Conservation (phyloP, 2,113 vertebrate species). For the Columba livia region DNA sequence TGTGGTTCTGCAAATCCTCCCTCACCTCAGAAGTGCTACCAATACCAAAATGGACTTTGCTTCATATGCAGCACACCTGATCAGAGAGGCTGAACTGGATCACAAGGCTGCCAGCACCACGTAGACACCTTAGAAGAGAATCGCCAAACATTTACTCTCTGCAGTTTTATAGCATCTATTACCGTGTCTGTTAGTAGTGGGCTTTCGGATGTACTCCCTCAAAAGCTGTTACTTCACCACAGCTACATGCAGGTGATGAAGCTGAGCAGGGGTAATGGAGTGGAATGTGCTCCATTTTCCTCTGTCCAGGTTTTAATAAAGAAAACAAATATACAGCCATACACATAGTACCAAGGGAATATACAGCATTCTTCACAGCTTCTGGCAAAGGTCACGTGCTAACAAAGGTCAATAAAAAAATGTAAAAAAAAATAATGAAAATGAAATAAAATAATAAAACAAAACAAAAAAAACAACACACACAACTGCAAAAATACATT, state of each 20-base stretch:
- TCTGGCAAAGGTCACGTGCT: not conserved
- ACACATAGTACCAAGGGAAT: not conserved
- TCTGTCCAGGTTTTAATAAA: conserved; percentile 37
- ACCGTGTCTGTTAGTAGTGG: not conserved
- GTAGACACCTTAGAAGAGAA: not conserved
- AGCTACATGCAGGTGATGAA: not conserved
- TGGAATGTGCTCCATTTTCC: not conserved
- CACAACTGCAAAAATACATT: not conserved
- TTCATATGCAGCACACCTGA: fast-evolving
- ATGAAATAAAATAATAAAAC: no score
- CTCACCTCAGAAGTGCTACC: not conserved
- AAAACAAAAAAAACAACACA: not conserved
- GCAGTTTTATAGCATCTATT: not conserved
- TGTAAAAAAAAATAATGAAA: not conserved
- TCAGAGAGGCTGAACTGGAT: not conserved
- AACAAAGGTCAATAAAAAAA: not conserved
- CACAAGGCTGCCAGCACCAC: not conserved
- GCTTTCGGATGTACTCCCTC: not conserved
- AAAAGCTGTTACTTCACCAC: not conserved
- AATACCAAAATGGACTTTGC: not conserved
- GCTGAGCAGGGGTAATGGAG: not conserved
- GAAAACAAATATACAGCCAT: conserved; percentile 7
- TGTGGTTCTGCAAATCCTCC: not conserved
- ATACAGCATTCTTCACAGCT: not conserved
- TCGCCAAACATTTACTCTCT: not conserved